These are phyloP conservation scores for Hormiphora californensis DNA, from an alignment of 37 sponge, comb jelly and placozoan genomes.

Conservation along the genomic window DNA sequence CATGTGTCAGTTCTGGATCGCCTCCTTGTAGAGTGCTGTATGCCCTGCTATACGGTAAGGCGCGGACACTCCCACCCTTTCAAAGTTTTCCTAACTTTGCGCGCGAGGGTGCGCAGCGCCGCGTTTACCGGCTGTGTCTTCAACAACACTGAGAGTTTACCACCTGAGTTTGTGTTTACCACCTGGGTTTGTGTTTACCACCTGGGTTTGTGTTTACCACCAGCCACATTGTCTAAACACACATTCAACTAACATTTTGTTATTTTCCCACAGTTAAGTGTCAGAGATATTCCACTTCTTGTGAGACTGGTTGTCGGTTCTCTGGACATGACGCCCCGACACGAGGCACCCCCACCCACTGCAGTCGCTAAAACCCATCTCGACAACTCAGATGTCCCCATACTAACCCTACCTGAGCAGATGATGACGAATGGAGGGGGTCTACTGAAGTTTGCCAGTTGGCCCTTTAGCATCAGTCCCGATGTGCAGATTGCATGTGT, in stretches of 20 bases:
- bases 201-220: no score
- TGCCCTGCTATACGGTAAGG: constrained; percentile 23
- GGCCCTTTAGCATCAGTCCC: constrained; percentile 47
- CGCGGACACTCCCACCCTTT: no score
- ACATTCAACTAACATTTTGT: not conserved
- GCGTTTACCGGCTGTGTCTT: no score
- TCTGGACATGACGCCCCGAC: constrained; percentile 18
- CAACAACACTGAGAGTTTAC: no score
- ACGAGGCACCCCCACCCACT: constrained; percentile 45
- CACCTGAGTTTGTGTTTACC: no score
- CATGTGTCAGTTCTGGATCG: constrained; percentile 42
- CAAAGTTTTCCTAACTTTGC: no score
- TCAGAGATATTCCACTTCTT: constrained; percentile 27
- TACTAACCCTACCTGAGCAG: constrained; percentile 19
- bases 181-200: no score
- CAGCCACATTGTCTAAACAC: no score
- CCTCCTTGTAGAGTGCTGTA: constrained; percentile 5
- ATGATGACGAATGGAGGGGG: constrained; percentile 49
- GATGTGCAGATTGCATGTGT: constrained; percentile 19
- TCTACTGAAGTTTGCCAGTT: constrained; percentile 17
- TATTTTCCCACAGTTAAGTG: constrained; percentile 1
- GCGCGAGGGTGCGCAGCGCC: no score
- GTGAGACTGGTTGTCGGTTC: constrained; percentile 33
- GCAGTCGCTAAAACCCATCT: constrained; percentile 36
- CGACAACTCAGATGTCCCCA: constrained; percentile 14